phyloP scores from a whole-genome alignment of 2,113 vertebrate genomes.

The Leiothrix lutea region DNA sequence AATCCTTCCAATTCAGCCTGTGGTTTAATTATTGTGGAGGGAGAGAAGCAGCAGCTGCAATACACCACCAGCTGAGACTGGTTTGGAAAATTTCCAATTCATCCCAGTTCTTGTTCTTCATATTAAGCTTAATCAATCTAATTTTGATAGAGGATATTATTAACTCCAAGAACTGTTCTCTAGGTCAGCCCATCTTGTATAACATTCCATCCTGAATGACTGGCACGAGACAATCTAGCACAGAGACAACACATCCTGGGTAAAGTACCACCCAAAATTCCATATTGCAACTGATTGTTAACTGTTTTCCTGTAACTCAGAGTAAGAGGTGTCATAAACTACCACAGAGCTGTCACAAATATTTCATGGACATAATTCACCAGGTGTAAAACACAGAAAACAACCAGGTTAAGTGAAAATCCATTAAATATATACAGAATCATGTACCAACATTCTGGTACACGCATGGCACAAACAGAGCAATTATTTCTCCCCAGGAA shows the following conservation, averaged over 20 bases:
- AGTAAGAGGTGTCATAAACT: neutral
- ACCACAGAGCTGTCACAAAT: no score
- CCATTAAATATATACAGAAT: neutral
- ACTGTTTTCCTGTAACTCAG: neutral
- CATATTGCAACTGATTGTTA: neutral
- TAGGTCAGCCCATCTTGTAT: neutral
- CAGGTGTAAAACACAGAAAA: neutral
- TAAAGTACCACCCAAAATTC: neutral
- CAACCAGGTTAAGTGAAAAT: neutral
- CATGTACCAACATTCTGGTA: neutral
- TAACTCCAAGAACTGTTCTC: neutral
- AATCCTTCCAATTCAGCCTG: neutral
- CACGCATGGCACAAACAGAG: fast-evolving
- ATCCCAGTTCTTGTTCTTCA: neutral
- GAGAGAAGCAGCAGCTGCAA: neutral
- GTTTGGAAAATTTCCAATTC: neutral
- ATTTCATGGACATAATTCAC: neutral
- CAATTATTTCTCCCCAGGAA: neutral
- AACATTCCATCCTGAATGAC: neutral
- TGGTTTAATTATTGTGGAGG: neutral
- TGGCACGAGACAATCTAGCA: neutral
- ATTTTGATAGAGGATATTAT: neutral
- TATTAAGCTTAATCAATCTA: neutral
- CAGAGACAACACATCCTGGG: neutral
- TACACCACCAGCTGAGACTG: neutral